These are phyloP conservation scores for Parauchenoglanis ngamensis DNA, from an alignment of 2,797 vertebrate species.

Conservation along the genomic window DNA sequence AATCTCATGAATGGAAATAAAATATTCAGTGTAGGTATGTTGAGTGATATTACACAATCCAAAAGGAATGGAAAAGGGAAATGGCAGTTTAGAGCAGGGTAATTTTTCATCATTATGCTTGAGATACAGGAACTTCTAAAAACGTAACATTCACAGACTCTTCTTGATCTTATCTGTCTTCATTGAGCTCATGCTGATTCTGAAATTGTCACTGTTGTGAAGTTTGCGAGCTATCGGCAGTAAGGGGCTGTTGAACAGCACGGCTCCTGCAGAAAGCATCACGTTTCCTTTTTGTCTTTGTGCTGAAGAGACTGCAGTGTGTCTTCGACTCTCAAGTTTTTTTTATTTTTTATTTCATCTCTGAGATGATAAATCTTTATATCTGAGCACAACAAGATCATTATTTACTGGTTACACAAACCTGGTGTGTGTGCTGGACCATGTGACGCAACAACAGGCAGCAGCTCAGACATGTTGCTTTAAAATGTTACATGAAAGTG, in stretches of 20 bases:
- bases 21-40: not conserved
- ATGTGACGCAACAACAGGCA: not conserved
- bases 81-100: not conserved
- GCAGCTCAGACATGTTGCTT: not conserved
- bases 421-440: not conserved
- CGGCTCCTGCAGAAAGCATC: slow-evolving; percentile 12
- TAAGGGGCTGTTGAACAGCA: slow-evolving; percentile 17
- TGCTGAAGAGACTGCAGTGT: slow-evolving; percentile 3
- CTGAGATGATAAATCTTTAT: not conserved
- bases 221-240: slow-evolving; percentile 19
- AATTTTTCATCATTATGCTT: slow-evolving; percentile 3
- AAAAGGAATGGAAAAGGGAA: not conserved
- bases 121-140: not conserved
- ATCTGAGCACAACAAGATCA: slow-evolving; percentile 3
- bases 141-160: not conserved
- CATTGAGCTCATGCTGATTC: slow-evolving; percentile 4
- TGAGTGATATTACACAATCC: not conserved
- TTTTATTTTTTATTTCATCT: not conserved
- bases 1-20: not conserved
- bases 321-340: slow-evolving; percentile 13
- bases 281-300: not conserved
- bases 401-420: slow-evolving; percentile 4
- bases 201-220: slow-evolving; percentile 29
- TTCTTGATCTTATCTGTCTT: slow-evolving; percentile 18
- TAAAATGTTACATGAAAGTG: not conserved